phyloP scores from a whole-genome alignment of 2,888 invertebrate genomes.

The Ferrisia virgata region DNA sequence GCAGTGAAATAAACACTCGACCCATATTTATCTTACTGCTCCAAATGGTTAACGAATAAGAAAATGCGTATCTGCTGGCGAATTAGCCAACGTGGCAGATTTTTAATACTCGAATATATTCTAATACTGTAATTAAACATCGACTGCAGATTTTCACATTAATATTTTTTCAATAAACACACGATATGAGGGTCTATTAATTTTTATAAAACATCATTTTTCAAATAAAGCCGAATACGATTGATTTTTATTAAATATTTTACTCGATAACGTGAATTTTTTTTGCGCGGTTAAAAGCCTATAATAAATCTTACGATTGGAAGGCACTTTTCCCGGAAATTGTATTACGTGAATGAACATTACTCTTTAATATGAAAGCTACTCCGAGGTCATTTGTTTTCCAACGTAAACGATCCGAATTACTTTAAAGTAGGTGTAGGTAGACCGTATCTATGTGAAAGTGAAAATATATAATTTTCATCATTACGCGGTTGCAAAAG shows the following conservation, averaged over 20 bases:
- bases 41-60: neutral
- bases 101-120: neutral
- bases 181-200: neutral
- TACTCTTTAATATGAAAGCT: neutral
- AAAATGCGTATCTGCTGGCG: neutral
- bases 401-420: neutral
- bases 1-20: neutral
- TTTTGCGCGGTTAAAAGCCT: neutral
- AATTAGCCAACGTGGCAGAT: neutral
- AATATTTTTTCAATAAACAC: neutral
- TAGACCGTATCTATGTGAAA: no score
- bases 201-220: neutral
- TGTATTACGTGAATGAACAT: neutral
- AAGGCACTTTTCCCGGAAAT: neutral
- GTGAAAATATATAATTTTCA: neutral
- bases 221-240: neutral
- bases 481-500: neutral
- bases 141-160: neutral
- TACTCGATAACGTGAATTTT: neutral
- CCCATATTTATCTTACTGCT: neutral
- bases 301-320: neutral
- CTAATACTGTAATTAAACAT: neutral
- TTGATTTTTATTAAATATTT: conserved; percentile 2
- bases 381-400: neutral
- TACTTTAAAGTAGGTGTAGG: neutral